Base-by-base conservation (phyloP, 2,888 invertebrate species). In the Trilocha varians region DNA sequence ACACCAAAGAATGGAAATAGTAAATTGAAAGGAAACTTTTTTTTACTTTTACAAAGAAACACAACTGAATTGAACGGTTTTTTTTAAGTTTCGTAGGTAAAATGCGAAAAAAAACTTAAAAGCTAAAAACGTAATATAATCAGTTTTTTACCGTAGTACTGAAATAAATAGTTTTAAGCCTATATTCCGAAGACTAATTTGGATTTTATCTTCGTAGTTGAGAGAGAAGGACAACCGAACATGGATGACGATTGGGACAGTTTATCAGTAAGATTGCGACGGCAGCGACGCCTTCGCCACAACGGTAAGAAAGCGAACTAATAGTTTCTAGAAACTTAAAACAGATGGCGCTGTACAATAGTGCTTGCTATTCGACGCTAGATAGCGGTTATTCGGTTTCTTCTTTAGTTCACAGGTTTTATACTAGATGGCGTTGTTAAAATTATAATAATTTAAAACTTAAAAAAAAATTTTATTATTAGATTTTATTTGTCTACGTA, bases 231-330 rank as follows among this genome's bases (percentile, higher is more conserved):
- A 3, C 89, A 89, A 61, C 88, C 88, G 35, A 87, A 83, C 46
- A 87, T 90, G 75, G 91, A 91, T 59, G 91, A 92, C 52, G 91
- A 93, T 62, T 94, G 93, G 91, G 93, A 94, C 65, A 93, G 93
- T 59, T 86, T 93, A 41, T 93, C 93, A 16, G 91, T 93, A 45
- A 87, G 93, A 59, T 90, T 93, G 71, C 88, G 92, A 63, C 89
- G 90, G 50, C 87, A 90, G 70, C 87, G 90, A 53, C 87, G 89
- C 43, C 82, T 78, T 32, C 76, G 83, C 11, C 74, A 70, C 8
- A 66, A 54, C 53, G 85, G 85, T 85, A 67, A 76, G 72, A 57
- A 48, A 25, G 35, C 3, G 39, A 49, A 72, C 53, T n/a, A n/a
- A n/a, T n/a, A n/a, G n/a, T n/a, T n/a, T n/a, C n/a, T n/a, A n/a